phyloP scores from a whole-genome alignment of 2,888 invertebrate genomes.

The Mellilla xanthometata region DNA sequence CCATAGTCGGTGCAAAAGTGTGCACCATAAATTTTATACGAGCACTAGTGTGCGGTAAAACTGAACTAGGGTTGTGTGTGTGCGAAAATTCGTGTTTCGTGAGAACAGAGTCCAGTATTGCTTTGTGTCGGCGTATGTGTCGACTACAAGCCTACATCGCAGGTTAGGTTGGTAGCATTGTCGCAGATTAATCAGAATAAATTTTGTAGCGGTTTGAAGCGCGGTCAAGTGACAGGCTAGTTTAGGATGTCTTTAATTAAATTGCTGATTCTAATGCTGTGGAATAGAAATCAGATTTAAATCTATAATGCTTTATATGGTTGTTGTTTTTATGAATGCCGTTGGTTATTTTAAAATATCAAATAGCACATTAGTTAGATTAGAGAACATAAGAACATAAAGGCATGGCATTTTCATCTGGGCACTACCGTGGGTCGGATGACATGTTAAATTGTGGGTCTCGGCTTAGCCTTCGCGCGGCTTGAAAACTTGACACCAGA shows the following conservation, averaged over 20 bases:
- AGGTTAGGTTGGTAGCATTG: conserved; percentile 16
- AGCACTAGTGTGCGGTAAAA: conserved; percentile 76
- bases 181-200: conserved; percentile 28
- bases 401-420: no score
- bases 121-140: conserved; percentile 60
- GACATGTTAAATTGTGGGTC: no score
- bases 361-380: no score
- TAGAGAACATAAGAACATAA: no score
- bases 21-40: conserved; percentile 81
- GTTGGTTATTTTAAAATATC: no score
- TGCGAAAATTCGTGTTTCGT: conserved; percentile 73
- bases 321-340: no score
- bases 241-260: conserved; percentile 28
- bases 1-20: conserved; percentile 77
- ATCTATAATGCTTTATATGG: no score
- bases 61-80: conserved; percentile 62
- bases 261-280: no score
- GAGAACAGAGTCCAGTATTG: conserved; percentile 70
- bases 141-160: conserved; percentile 54
- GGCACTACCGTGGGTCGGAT: no score
- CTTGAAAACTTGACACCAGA: no score
- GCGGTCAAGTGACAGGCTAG: conserved; percentile 47
- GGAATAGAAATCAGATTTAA: no score
- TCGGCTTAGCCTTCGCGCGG: no score
- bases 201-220: conserved; percentile 15